These are phyloP conservation scores for Tachysurus fulvidraco DNA, from an alignment of 2,113 vertebrate genomes.

Conservation along the genomic window DNA sequence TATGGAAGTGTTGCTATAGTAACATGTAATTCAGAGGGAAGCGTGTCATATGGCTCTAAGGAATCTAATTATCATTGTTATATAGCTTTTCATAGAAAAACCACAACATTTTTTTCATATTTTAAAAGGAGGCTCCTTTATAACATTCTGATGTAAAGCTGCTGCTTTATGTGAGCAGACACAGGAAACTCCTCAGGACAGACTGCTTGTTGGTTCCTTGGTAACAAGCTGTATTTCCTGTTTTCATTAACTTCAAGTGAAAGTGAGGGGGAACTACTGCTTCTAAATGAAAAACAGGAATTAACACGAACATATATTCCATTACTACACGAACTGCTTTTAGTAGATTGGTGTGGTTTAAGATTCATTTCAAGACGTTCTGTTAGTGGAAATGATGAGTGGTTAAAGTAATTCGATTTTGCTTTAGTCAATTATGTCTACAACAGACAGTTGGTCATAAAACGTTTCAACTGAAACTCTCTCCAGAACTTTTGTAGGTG, in stretches of 20 bases:
- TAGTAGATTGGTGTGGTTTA: background rate
- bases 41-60: background rate
- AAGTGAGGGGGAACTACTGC: background rate
- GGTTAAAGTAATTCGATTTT: background rate
- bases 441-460: too few species aligned
- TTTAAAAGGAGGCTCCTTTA: background rate
- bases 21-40: background rate
- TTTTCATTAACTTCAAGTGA: background rate
- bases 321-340: background rate
- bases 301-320: background rate
- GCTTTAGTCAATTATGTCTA: background rate
- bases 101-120: background rate
- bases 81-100: background rate
- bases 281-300: background rate
- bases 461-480: too few species aligned
- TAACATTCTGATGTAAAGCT: background rate
- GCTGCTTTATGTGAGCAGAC: background rate
- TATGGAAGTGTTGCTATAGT: background rate
- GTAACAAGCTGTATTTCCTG: background rate
- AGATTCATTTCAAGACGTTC: background rate
- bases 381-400: background rate
- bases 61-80: background rate
- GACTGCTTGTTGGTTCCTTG: background rate
- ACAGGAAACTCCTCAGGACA: background rate
- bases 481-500: too few species aligned